phyloP scores from a whole-genome alignment of 1,140 invertebrate species.

The Procambarus virginalis region DNA sequence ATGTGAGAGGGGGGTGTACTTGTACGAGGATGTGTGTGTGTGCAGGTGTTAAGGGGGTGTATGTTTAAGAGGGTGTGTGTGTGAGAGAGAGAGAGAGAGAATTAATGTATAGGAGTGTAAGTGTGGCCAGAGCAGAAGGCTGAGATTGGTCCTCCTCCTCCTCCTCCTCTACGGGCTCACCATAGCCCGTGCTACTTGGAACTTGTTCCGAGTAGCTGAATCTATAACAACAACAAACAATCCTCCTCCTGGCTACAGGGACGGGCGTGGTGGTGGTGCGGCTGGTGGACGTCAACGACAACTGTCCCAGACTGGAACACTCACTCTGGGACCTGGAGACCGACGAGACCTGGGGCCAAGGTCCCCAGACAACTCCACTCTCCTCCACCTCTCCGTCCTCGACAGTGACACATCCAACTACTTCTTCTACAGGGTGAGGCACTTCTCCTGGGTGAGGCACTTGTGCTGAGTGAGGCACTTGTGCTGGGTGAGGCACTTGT shows the following conservation, averaged over 20 bases:
- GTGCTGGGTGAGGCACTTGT: background rate
- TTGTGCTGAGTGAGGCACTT: background rate
- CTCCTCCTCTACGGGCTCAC: too few relatives aligned
- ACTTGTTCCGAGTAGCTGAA: too few relatives aligned
- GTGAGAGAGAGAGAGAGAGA: too few relatives aligned
- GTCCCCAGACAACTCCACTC: conserved; percentile 17
- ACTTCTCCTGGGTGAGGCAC: background rate
- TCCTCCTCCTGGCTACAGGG: background rate
- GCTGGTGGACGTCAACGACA: conserved; percentile 37
- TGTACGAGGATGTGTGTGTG: conserved; percentile 8
- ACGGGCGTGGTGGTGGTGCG: conserved; percentile 30
- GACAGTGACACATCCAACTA: conserved; percentile 39
- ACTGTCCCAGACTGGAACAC: conserved; percentile 17
- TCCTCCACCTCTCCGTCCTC: conserved; percentile 24
- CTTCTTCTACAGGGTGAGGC: conserved; percentile 45
- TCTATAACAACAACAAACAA: too few relatives aligned
- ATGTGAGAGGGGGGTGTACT: too few relatives aligned
- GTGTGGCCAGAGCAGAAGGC: background rate
- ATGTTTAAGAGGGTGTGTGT: conserved; percentile 2
- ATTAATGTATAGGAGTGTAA: background rate
- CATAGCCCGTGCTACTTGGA: too few relatives aligned
- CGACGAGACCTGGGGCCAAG: conserved; percentile 31
- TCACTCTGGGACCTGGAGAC: conserved; percentile 26
- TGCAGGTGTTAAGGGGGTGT: background rate
- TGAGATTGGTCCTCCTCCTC: too few relatives aligned